Base-by-base conservation (phyloP, 2,113 vertebrate genomes). In the Archilochus colubris region DNA sequence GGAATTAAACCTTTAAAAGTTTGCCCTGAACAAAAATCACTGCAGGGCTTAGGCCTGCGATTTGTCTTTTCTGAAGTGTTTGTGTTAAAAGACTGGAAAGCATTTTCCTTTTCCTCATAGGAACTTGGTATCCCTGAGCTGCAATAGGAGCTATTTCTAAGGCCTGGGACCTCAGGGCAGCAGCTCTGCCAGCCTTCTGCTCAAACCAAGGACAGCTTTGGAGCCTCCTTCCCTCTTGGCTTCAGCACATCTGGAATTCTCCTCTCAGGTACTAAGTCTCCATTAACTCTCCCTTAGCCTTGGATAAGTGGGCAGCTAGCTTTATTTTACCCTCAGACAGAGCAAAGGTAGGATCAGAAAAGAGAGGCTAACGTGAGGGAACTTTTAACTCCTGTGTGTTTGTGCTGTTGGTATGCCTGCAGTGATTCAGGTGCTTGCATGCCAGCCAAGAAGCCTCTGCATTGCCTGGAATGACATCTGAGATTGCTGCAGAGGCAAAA, bases 401-500 rank as follows among this genome's bases (percentile, higher is more conserved):
- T 75, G 53, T 72, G 70, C 66, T 74, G 12, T 50, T 55, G 43
- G 57, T 83, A n/a, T 51, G 57, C 81, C 80, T 79, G 88, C 73
- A 79, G 92, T 11, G 3, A 86, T 88, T 85, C 92, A 89, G 82
- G 40, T 89, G 90, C 76, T 90, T 0, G 0, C 31, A 19, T 24
- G 55, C 33, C 36, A 86, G 68, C 79, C 77, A 72, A 74, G 81
- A 85, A 91, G 78, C 40, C 67, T 91, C 92, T 72, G 80, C 53
- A 24, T 51, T 83, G 82, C 68, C 83, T 58, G 70, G 75, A 72
- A 54, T 91, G 89, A 91, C 91, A 89, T 31, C 91, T 91, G 69
- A 51, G 70, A 36, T 66, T 94, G 86, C 87, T 66, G 87, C 82
- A 82, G 87, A 93, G 84, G 57, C 95, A 89, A 80, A 90, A 88